Base-by-base conservation (phyloP, 1,140 invertebrate species). In the Cotesia chilonis region DNA sequence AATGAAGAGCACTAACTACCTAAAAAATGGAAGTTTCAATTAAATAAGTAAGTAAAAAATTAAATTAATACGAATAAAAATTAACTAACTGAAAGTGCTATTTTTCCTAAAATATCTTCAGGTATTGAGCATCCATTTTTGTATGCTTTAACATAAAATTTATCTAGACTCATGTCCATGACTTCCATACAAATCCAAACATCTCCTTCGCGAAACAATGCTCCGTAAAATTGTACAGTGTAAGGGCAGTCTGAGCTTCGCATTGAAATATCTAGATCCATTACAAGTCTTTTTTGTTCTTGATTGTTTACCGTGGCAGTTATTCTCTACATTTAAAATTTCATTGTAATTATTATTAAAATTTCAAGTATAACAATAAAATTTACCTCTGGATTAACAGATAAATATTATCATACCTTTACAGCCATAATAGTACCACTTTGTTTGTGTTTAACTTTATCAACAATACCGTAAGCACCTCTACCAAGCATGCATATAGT, bases 111-210 rank as follows among this genome's bases (percentile, higher is more conserved):
- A 80, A 99, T 97, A 83, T 94, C 92, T 88, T 99, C 98, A 75
- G 96, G 95, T 81, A 99, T 95, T 55, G 91, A 90, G 78, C 90
- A 87, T 52, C 90, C 88, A 83, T 92, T 91, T 84, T 92, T 92
- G 83, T 92, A 97, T 47, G 92, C 93, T 88, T 93, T 97, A 78
- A 88, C 92, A 87, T 94, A 99, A 88, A 96, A 96, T 86, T 99
- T 99, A 81, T 99, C 98, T 74, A 99, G 89, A 84, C 96, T 98
- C 75, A 95, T 98, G 78, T 97, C 95, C 98, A 99, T 99, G 9
- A 99, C 92, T 88, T 99, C 98, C 98, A 99, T 99, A 83, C 97
- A 99, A 81, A 99, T 99, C 97, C 97, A 99, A 37, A 99, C 97
- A 87, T 98, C 96, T 12, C 95, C 95, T 86, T 97, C 95, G 59